These are phyloP conservation scores for Anoncus sp. DNA, from an alignment of 2,888 invertebrate genomes.

Conservation along the genomic window DNA sequence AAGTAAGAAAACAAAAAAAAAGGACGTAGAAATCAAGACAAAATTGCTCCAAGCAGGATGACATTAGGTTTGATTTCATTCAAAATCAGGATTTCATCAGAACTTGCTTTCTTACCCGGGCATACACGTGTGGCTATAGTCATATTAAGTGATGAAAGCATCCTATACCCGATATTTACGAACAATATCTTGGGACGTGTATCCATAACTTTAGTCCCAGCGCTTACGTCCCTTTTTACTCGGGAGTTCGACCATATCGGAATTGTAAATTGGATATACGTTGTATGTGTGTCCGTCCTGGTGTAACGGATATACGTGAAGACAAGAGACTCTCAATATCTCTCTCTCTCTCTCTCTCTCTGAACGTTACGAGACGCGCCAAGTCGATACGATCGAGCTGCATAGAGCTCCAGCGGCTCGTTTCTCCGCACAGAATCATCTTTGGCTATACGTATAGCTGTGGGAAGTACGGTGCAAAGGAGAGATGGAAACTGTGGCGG, in stretches of 20 bases:
- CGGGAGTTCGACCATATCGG: constrained; percentile 38
- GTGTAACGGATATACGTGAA: not conserved
- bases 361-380: constrained; percentile 57
- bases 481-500: constrained; percentile 17
- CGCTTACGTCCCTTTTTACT: constrained; percentile 3
- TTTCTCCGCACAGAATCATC: constrained; percentile 49
- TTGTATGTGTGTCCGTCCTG: not conserved
- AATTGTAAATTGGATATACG: constrained; percentile 55
- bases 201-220: constrained; percentile 23
- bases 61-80: constrained; percentile 15
- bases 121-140: not conserved
- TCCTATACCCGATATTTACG: constrained; percentile 23
- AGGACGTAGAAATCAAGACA: not conserved
- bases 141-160: not conserved
- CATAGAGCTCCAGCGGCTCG: constrained; percentile 30
- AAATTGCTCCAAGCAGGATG: not conserved
- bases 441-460: constrained; percentile 14
- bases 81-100: constrained; percentile 2
- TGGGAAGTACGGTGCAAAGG: constrained; percentile 25
- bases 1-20: too few relatives aligned
- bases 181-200: constrained; percentile 26
- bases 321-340: not conserved
- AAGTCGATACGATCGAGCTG: constrained; percentile 61
- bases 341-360: constrained; percentile 3
- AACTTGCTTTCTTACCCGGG: not conserved